Percentiles rank a stretch among this genome's conserved stretches.
Conservation (phyloP, 2,113 vertebrate species). For the Plectropomus leopardus region DNA sequence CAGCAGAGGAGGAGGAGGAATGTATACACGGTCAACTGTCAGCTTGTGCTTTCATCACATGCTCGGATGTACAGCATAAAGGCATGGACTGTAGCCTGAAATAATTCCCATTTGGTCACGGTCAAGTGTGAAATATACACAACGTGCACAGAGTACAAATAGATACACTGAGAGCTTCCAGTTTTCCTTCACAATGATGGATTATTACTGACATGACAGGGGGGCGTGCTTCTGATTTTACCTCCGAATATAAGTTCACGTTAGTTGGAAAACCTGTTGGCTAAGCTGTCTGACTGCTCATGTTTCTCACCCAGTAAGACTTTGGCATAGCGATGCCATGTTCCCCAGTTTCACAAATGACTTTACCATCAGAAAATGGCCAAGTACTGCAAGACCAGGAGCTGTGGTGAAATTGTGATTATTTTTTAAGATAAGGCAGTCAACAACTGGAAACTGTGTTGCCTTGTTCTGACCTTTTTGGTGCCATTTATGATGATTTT, state of each 20-base stretch:
- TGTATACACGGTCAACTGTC: constrained; percentile 38
- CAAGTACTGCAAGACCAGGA: constrained; percentile 17
- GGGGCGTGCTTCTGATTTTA: not conserved
- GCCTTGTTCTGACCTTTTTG: not conserved
- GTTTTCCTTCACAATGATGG: not conserved
- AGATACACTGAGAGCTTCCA: not conserved
- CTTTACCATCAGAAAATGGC: constrained; percentile 23
- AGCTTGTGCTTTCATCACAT: constrained; percentile 46
- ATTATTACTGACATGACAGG: not conserved
- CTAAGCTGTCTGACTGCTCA: not conserved
- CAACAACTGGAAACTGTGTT: not conserved
- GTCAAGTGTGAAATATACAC: constrained; percentile 38
- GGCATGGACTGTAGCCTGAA: constrained; percentile 1
- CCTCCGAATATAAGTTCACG: constrained; percentile 23
- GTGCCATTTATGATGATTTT: not conserved
- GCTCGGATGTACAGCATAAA: constrained; percentile 33
- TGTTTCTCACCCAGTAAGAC: constrained; percentile 13
- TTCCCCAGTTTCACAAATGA: constrained; percentile 16
- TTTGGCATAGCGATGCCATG: not conserved
- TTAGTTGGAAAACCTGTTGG: constrained; percentile 22
- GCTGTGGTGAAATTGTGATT: constrained; percentile 32
- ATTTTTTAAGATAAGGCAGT: constrained; percentile 36
- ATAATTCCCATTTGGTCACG: constrained; percentile 24
- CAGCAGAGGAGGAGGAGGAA: constrained; percentile 24
- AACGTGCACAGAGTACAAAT: not conserved